phyloP scores from a whole-genome alignment of 2,888 invertebrate genomes.

The Lydus trimaculatus region DNA sequence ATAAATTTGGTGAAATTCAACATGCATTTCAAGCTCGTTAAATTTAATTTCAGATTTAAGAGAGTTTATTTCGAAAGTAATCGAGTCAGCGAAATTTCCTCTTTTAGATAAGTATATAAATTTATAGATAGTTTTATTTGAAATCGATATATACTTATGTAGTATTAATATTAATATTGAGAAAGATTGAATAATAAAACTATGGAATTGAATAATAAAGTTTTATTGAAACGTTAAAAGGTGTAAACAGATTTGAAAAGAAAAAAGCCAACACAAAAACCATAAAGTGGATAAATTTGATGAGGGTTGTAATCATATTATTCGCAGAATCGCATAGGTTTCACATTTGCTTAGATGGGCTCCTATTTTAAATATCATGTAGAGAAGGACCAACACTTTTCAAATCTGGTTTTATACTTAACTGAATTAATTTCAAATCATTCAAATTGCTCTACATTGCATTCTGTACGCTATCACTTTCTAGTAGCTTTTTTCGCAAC shows the following conservation, averaged over 20 bases:
- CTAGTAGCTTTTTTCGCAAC: too few relatives aligned
- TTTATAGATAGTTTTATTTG: background rate
- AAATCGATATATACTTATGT: background rate
- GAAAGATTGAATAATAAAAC: background rate
- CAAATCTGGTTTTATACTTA: background rate
- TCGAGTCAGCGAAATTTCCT: background rate
- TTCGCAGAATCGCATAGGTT: conserved; percentile 4
- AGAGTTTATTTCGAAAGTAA: background rate
- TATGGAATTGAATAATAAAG: background rate
- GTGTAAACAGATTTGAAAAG: background rate
- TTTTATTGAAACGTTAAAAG: background rate
- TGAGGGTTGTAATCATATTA: conserved; percentile 1
- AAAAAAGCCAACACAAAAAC: background rate
- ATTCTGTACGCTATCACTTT: too few relatives aligned
- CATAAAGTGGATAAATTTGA: background rate
- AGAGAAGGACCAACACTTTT: background rate
- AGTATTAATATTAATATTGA: conserved; percentile 4
- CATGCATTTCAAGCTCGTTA: background rate
- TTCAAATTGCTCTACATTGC: too few relatives aligned
- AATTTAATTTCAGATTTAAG: background rate
- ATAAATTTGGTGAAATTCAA: background rate
- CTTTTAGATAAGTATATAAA: background rate
- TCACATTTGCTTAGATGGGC: background rate
- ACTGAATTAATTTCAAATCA: background rate
- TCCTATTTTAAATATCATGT: background rate